Evolutionary conservation across 2,888 invertebrate species (phyloP).

Genomic region (Cephus sareptanus): DNA sequence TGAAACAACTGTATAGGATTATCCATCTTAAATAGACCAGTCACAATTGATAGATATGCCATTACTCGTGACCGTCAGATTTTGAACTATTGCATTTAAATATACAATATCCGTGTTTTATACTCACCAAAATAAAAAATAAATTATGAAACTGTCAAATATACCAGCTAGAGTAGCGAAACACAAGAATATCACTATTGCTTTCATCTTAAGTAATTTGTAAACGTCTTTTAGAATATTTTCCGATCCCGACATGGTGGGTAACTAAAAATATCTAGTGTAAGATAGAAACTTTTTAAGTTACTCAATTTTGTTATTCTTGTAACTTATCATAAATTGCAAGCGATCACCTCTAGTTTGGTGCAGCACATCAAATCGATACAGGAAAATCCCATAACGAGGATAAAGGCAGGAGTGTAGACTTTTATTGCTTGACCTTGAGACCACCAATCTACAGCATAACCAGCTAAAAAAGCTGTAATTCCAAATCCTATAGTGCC

Average conservation of each 20-base stretch:
- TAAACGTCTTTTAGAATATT: conserved; percentile 77
- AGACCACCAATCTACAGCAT: conserved; percentile 76
- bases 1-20: background rate
- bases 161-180: conserved; percentile 83
- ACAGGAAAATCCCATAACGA: conserved; percentile 74
- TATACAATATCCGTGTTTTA: background rate
- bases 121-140: conserved; percentile 82
- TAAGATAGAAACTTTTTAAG: background rate
- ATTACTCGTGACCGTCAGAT: background rate
- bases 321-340: background rate
- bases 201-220: conserved; percentile 72
- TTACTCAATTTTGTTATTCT: background rate
- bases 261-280: conserved; percentile 65
- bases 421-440: conserved; percentile 69
- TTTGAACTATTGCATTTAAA: background rate
- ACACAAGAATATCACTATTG: conserved; percentile 76
- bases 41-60: background rate
- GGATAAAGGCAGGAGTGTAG: conserved; percentile 79
- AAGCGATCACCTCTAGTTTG: conserved; percentile 69
- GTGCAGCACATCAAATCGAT: conserved; percentile 77
- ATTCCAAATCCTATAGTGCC: conserved; percentile 84
- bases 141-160: conserved; percentile 83
- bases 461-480: conserved; percentile 78
- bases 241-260: conserved; percentile 74
- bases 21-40: background rate